Conservation (phyloP, 2,113 vertebrate genomes). For the Chlamydotis undulata region DNA sequence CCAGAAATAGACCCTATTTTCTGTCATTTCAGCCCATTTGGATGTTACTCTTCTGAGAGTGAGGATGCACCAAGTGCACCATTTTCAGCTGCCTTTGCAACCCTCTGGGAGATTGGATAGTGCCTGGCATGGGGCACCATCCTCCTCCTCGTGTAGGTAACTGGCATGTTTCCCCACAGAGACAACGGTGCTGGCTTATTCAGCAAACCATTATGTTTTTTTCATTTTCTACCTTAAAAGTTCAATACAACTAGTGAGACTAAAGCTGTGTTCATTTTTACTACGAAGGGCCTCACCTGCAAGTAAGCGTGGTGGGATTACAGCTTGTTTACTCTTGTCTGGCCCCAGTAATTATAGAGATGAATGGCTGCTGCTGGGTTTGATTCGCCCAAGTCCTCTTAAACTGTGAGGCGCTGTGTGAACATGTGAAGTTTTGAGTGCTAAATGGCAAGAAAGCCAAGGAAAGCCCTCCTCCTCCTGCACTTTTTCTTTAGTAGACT, state of each 20-base stretch:
- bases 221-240: neutral
- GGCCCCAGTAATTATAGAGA: neutral
- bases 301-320: neutral
- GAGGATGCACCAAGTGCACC: neutral
- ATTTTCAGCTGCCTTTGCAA: neutral
- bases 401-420: neutral
- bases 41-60: neutral
- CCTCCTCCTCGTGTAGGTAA: neutral
- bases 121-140: neutral
- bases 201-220: neutral
- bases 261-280: neutral
- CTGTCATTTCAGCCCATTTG: neutral
- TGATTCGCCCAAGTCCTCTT: neutral
- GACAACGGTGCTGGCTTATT: neutral
- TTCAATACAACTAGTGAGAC: neutral
- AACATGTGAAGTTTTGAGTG: neutral
- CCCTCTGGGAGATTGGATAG: neutral
- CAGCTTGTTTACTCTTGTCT: neutral
- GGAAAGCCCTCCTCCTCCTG: neutral
- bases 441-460: neutral
- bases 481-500: neutral
- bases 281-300: neutral
- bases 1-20: neutral
- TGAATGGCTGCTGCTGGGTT: neutral
- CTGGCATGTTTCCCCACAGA: neutral